Evolutionary conservation across 2,113 vertebrate species (phyloP).

Genomic region (Scomber scombrus): DNA sequence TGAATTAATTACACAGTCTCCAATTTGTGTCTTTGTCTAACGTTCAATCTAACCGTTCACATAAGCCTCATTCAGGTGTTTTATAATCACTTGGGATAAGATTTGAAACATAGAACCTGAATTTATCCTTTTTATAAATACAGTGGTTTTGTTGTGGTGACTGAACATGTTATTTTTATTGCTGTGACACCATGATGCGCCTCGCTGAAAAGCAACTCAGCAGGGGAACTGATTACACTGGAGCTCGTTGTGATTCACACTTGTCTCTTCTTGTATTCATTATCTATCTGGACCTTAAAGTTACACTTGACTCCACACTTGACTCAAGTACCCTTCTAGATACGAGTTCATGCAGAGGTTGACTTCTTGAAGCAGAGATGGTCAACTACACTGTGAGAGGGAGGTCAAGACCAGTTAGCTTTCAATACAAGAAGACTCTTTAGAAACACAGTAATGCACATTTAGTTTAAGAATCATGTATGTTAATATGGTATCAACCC

Average conservation of each 20-base stretch:
- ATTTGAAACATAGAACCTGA: neutral
- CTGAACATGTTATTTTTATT: too few relatives aligned
- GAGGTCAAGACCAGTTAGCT: neutral
- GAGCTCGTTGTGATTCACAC: neutral
- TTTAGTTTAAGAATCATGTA: neutral
- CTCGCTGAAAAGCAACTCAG: neutral
- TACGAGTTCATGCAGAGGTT: neutral
- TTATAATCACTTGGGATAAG: neutral
- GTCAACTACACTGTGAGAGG: neutral
- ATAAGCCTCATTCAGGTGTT: neutral
- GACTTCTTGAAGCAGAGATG: neutral
- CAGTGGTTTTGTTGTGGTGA: too few relatives aligned
- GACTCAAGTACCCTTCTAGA: conserved; percentile 3
- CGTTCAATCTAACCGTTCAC: neutral
- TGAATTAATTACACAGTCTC: neutral
- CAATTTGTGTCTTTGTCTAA: neutral
- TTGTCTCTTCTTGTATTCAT: neutral
- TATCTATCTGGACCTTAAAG: neutral
- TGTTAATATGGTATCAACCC: neutral
- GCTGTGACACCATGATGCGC: neutral
- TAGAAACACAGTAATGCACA: neutral
- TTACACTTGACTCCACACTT: conserved; percentile 1
- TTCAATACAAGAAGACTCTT: neutral
- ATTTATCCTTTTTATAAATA: too few relatives aligned
- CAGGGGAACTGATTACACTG: conserved; percentile 2